These are phyloP conservation scores for Xiphophorus couchianus DNA, from an alignment of 2,113 vertebrate species.

Conservation along the genomic window DNA sequence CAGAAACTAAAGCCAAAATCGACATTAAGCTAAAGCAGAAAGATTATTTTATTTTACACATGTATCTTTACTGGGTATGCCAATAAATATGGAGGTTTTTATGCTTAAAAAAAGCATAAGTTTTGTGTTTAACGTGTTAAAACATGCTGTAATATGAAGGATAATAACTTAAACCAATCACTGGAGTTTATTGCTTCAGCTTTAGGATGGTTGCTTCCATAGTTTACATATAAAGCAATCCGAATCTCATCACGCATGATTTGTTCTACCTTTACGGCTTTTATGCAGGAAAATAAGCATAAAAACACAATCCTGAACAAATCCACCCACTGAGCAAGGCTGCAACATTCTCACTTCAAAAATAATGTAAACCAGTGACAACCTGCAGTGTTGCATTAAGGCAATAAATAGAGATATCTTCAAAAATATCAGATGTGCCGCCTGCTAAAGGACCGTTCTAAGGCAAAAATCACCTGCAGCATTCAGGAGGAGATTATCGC, in stretches of 20 bases:
- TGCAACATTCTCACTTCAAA: not conserved
- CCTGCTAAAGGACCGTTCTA: slow-evolving; percentile 30
- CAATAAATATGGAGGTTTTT: not conserved
- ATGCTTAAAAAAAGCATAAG: not conserved
- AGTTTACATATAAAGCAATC: not conserved
- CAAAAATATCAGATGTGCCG: slow-evolving; percentile 7
- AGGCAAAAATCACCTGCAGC: slow-evolving; percentile 58
- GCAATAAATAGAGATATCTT: slow-evolving; percentile 51
- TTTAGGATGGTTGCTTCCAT: not conserved
- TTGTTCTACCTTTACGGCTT: not conserved
- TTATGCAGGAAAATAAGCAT: not conserved
- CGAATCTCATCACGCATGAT: not conserved
- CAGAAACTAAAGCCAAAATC: not conserved
- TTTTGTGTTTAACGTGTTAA: not conserved
- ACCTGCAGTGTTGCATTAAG: slow-evolving; percentile 52
- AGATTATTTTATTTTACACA: not conserved
- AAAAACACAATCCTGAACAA: slow-evolving; percentile 6
- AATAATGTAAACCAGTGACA: slow-evolving; percentile 2
- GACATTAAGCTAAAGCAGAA: not conserved
- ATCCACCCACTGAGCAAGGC: not conserved
- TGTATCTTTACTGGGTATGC: not conserved
- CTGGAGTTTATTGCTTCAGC: not conserved
- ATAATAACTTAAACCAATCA: not conserved
- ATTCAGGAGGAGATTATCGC: slow-evolving; percentile 25
- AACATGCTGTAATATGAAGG: not conserved